Evolutionary conservation across 1,140 invertebrate species (phyloP).

Genomic region (Saccostrea glomerata): DNA sequence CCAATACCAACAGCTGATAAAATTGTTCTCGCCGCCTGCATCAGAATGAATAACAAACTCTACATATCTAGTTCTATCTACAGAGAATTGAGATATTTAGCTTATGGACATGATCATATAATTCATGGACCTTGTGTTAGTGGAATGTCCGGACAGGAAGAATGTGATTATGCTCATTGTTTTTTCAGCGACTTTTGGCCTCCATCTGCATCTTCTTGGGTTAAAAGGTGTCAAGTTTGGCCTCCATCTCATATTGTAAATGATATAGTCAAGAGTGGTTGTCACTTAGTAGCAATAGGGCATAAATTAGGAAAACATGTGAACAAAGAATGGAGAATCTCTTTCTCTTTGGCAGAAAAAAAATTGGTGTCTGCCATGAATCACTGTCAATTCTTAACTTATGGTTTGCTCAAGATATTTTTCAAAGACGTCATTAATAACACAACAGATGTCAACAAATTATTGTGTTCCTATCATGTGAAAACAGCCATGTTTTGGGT

Average conservation of each 20-base stretch:
- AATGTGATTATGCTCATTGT: neutral
- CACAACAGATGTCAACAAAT: neutral
- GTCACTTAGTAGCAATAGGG: no score
- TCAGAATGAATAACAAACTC: no score
- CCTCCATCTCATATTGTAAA: neutral
- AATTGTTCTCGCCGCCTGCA: neutral
- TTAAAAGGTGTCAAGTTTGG: neutral
- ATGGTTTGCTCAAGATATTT: neutral
- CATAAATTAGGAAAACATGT: neutral
- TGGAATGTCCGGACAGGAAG: neutral
- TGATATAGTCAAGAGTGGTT: no score
- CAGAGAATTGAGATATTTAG: no score
- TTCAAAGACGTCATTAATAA: slow-evolving; percentile 23
- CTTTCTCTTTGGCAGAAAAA: slow-evolving; percentile 47
- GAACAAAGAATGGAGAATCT: slow-evolving; percentile 39
- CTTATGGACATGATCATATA: no score
- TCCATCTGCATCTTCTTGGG: neutral
- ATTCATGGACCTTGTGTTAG: neutral
- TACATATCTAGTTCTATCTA: no score
- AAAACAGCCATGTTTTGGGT: slow-evolving; percentile 40
- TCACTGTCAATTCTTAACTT: neutral
- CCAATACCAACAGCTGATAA: neutral
- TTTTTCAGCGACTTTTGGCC: neutral
- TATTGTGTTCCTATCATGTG: neutral
- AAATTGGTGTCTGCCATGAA: slow-evolving; percentile 22